phyloP scores from a whole-genome alignment of 2,888 invertebrate genomes.

The Leucoptera coffeella region DNA sequence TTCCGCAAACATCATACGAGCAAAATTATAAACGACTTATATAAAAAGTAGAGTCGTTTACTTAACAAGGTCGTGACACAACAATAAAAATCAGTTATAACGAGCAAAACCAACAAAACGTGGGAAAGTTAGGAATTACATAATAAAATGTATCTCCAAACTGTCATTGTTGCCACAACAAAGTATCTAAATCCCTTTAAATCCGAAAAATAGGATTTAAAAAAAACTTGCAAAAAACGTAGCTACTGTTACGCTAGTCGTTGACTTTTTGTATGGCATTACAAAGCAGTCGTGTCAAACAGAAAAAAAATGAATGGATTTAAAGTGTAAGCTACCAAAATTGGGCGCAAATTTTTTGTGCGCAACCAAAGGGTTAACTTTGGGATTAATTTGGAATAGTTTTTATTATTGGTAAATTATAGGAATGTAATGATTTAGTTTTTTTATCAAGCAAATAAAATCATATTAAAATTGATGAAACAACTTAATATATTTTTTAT shows the following conservation, averaged over 20 bases:
- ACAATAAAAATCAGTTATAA: too few relatives aligned
- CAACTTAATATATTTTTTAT: too few relatives aligned
- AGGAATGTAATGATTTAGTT: too few relatives aligned
- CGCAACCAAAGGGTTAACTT: background rate
- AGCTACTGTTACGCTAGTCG: constrained; percentile 20
- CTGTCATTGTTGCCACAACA: constrained; percentile 49
- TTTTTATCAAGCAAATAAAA: too few relatives aligned
- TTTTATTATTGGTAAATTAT: too few relatives aligned
- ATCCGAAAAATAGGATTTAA: constrained; percentile 49
- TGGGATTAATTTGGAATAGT: too few relatives aligned
- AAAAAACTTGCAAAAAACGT: constrained; percentile 19
- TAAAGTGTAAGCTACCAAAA: constrained; percentile 37
- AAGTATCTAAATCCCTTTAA: constrained; percentile 49
- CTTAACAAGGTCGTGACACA: too few relatives aligned
- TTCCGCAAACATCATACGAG: too few relatives aligned
- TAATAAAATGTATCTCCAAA: constrained; percentile 34
- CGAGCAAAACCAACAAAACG: constrained; percentile 10
- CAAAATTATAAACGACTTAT: too few relatives aligned
- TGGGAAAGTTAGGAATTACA: constrained; percentile 20
- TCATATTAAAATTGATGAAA: too few relatives aligned
- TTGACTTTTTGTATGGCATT: constrained; percentile 38
- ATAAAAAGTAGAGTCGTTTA: too few relatives aligned
- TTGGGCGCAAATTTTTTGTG: constrained; percentile 23
- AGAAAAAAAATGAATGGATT: constrained; percentile 22
- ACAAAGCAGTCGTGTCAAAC: constrained; percentile 20